These are phyloP conservation scores for Carterocephalus palaemon DNA, from an alignment of 2,888 invertebrate species.

Conservation along the genomic window DNA sequence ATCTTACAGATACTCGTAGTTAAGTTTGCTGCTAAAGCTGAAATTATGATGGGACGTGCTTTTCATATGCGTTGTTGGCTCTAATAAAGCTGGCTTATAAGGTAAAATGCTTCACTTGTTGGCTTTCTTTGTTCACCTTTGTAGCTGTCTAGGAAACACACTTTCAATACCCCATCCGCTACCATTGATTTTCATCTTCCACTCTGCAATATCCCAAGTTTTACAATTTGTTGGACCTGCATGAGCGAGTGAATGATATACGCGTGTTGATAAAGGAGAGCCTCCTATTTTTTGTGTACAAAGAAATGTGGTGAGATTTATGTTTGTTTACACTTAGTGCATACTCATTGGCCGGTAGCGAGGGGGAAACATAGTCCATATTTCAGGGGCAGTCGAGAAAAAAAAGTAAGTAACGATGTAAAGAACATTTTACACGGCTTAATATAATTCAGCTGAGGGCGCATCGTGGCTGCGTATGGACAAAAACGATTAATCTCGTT, in stretches of 20 bases:
- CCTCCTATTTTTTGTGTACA: constrained; percentile 32
- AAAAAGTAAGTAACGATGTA: not conserved
- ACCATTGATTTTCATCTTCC: constrained; percentile 44
- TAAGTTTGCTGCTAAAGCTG: too few species aligned
- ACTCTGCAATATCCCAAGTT: constrained; percentile 44
- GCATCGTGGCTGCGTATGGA: constrained; percentile 45
- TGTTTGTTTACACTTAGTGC: constrained; percentile 50
- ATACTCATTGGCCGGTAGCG: constrained; percentile 39
- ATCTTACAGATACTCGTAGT: too few species aligned
- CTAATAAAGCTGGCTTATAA: not conserved
- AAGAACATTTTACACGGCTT: constrained; percentile 46
- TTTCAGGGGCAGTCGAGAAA: constrained; percentile 33
- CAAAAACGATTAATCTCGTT: constrained; percentile 59
- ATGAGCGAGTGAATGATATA: constrained; percentile 37
- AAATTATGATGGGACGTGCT: constrained; percentile 3
- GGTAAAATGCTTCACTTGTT: constrained; percentile 9
- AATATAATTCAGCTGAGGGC: constrained; percentile 51
- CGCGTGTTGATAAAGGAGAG: constrained; percentile 32
- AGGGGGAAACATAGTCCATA: constrained; percentile 39
- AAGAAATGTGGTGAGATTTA: constrained; percentile 40
- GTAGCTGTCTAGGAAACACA: constrained; percentile 47
- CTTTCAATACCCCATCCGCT: constrained; percentile 45
- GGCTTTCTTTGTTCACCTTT: constrained; percentile 34
- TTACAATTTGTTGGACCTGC: constrained; percentile 38
- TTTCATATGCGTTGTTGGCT: constrained; percentile 1